Evolutionary conservation across 2,113 vertebrate genomes (phyloP), one percentile per base, ranked within the genome.

Genomic region (Dasyornis broadbenti): DNA sequence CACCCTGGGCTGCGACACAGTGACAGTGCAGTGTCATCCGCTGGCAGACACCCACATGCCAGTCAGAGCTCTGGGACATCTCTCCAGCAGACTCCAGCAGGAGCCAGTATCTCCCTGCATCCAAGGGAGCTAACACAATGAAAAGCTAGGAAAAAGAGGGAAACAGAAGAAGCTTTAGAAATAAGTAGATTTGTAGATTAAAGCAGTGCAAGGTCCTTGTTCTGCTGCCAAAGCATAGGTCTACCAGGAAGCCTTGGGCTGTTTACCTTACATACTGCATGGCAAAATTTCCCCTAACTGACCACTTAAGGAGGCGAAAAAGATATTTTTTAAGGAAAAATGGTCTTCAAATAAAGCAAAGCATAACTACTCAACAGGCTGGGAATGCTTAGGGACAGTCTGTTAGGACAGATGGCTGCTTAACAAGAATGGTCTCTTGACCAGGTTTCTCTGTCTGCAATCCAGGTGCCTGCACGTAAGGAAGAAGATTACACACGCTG

Each of bases 371-470:
- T 94, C 90, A 89, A 73, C 82, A 95, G 82, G 88, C 82, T 89
- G 80, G 60, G 65, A 81, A 63, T 72, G 89, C 71, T 95, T 64
- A 88, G 60, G 89, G 91, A 89, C 80, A 90, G 93, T 60, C 92
- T 96, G 90, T 71, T 97, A 65, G 65, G 89, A 89, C 96, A 97
- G 95, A 96, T 97, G 95, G 94, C 69, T 95, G 94, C 84, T 92
- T 96, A 96, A 95, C 92, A 95, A 96, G 94, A 75, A 49, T 10
- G 76, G 88, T 94, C 82, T 92, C 88, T 86, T 86, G 94, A 96
- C 94, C 92, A 94, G 91, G 78, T 86, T 96, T 95, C 90, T 83
- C 86, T 77, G 84, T 89, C 88, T 97, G 50, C 47, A 16, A 90
- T 93, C 91, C 91, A 92, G 90, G 78, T 92, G 30, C 80, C 88